Conservation (phyloP, 2,113 vertebrate genomes). For the Ornithorhynchus anatinus region DNA sequence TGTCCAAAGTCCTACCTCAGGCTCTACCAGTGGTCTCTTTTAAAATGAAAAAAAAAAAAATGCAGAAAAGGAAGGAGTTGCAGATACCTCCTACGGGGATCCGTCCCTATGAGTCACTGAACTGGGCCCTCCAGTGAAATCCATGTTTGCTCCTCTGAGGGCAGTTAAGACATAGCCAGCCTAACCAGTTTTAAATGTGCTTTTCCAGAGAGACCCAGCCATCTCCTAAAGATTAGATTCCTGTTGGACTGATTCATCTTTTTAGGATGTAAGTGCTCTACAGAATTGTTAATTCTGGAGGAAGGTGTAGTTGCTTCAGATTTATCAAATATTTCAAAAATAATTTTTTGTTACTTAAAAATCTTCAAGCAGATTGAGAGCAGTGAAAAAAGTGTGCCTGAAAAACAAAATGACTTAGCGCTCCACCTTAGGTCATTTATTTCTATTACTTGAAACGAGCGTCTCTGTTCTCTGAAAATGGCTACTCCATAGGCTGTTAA, state of each 20-base stretch:
- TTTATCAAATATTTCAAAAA: conserved; percentile 26
- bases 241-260: conserved; percentile 22
- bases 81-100: too few relatives aligned
- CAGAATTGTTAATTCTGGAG: too few relatives aligned
- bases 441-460: conserved; percentile 1
- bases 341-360: conserved; percentile 25
- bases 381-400: conserved; percentile 1
- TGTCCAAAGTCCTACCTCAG: too few relatives aligned
- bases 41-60: too few relatives aligned
- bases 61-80: too few relatives aligned
- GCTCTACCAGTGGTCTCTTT: too few relatives aligned
- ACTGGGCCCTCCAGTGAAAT: conserved; percentile 15
- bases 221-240: conserved; percentile 28
- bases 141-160: conserved; percentile 12
- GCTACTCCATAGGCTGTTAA: neutral
- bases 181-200: conserved; percentile 41
- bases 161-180: conserved; percentile 10
- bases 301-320: neutral
- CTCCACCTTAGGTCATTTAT: conserved; percentile 48
- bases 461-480: neutral
- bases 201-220: conserved; percentile 16
- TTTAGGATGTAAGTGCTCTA: too few relatives aligned
- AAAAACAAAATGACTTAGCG: conserved; percentile 44
- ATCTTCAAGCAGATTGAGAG: conserved; percentile 6
- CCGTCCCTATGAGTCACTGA: too few relatives aligned